Conservation (phyloP, 2,113 vertebrate species). For the Panthera uncia region DNA sequence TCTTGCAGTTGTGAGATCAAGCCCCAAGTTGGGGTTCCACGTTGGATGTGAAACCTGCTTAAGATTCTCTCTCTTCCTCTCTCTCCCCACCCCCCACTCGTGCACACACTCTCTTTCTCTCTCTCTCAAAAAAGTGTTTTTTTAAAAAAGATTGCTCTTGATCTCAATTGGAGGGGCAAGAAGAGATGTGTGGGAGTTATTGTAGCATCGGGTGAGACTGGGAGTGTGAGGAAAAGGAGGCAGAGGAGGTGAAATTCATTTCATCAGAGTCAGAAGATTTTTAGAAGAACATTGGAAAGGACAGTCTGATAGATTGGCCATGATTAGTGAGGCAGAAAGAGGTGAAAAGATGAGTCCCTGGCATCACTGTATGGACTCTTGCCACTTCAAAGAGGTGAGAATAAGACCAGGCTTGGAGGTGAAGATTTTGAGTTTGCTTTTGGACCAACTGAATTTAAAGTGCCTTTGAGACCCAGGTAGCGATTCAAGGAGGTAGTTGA, state of each 20-base stretch:
- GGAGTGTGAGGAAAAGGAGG: background rate
- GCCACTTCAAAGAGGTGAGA: background rate
- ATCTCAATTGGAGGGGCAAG: no score
- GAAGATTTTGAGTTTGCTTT: background rate
- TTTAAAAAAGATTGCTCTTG: background rate
- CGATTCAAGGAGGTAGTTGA: background rate
- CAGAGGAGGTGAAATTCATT: background rate
- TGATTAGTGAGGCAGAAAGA: background rate
- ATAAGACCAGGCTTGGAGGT: background rate
- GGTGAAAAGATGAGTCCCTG: background rate
- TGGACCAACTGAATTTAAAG: background rate
- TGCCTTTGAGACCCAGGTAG: background rate
- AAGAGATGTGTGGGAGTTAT: background rate
- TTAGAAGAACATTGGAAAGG: background rate
- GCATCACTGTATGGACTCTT: background rate
- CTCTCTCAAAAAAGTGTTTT: no score
- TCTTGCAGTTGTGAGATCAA: no score
- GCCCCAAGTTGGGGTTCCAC: no score
- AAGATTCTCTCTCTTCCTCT: no score
- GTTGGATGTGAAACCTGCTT: no score
- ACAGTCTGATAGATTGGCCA: background rate
- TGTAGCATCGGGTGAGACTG: background rate
- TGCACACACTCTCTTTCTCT: no score
- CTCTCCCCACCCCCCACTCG: no score
- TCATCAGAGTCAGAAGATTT: background rate